Base-by-base conservation (phyloP, 1,140 invertebrate genomes). In the Drosophila melanica region DNA sequence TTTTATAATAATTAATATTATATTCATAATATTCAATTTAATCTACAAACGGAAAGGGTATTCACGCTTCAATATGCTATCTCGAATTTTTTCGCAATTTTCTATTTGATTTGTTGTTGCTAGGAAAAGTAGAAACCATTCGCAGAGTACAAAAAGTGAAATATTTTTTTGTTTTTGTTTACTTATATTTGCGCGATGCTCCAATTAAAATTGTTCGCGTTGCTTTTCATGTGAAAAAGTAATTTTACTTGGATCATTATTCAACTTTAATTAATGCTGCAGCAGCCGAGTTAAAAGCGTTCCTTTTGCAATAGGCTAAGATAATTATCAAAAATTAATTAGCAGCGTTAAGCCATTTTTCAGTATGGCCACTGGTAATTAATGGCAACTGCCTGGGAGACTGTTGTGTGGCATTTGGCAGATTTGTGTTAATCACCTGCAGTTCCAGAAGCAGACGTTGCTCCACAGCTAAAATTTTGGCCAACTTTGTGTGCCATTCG, bases 121-220 rank as follows among this genome's bases (percentile, higher is more conserved):
- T 27, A n/a, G 18, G 20, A 20, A 65, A 69, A 41, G 18, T 8
- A 42, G 47, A 30, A 10, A 47, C 8, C 51, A 37, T 5, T 14
- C 0, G 45, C n/a, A 42, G 39, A 33, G 48, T 35, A 16, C 11
- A 53, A 66, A 48, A 57, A 58, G 44, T 11, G 12, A 72, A 72
- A 39, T 66, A 63, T 64, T 64, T 41, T 12, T 2, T 14, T 10
- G 8, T 45, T 35, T 65, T 57, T 33, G 62, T 54, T 62, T 69
- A 68, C 75, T 87, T 81, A 81, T 76, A 87, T 87, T 86, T 86
- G 81, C 81, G 81, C 78, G 81, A 75, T 78, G 79, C 57, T 76
- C 82, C 55, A 87, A 79, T 86, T 86, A 81, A 67, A 66, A 79
- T 23, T 47, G 50, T 48, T 58, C 44, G 51, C 44, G 23, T 66